Conservation (phyloP, 2,797 vertebrate species). For the Spheniscus humboldti region DNA sequence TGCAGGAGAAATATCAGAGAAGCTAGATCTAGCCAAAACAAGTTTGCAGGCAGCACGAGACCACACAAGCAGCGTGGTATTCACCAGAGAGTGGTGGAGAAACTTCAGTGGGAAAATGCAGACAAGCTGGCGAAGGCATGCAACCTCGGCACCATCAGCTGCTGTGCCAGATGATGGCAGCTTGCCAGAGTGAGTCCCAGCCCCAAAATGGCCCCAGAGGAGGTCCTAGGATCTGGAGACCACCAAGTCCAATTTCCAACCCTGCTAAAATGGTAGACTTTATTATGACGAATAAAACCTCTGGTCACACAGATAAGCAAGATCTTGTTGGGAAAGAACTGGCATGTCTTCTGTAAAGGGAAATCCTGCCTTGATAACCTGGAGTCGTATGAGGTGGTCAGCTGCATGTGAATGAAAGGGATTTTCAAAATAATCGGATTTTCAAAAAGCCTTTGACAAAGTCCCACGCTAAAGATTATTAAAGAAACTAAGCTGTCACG, state of each 20-base stretch:
- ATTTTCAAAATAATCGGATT: constrained; percentile 2
- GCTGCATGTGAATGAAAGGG: not conserved
- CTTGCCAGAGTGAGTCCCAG: not conserved
- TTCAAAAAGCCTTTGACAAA: not conserved
- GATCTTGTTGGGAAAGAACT: not conserved
- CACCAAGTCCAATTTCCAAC: not conserved
- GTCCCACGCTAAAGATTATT: not conserved
- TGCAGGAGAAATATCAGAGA: not conserved
- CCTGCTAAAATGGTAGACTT: not conserved
- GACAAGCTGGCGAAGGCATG: fast-evolving
- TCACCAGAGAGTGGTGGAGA: not conserved
- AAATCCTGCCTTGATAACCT: not conserved
- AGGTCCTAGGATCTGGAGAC: not conserved
- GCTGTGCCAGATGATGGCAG: fast-evolving
- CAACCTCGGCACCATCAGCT: fast-evolving
- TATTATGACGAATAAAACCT: not conserved
- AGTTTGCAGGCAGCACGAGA: not conserved
- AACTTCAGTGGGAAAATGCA: not conserved
- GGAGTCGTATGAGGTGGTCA: not conserved
- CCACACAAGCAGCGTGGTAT: not conserved
- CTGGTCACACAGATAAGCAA: not conserved
- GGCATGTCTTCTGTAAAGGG: not conserved
- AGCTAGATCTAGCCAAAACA: not conserved
- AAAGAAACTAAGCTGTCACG: not conserved
- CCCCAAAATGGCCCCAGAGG: not conserved